phyloP scores from a whole-genome alignment of 2,113 vertebrate species.

The Tricholaema leucomelas region DNA sequence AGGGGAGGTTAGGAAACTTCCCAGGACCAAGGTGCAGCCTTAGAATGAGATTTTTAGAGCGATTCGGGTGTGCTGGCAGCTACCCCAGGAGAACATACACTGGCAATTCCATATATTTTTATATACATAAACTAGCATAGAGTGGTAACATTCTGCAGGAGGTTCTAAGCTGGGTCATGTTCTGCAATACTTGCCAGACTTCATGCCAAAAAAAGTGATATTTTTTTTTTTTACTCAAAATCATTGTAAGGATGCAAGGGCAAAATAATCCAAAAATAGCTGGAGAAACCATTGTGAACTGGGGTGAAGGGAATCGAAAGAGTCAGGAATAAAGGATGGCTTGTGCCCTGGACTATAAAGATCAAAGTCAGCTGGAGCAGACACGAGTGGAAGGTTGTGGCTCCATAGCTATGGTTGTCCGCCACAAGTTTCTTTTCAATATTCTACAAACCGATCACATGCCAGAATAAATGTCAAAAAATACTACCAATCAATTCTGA shows the following conservation, averaged over 20 bases:
- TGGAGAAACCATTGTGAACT: background rate
- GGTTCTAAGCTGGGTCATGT: background rate
- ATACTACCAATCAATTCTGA: background rate
- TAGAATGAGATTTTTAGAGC: background rate
- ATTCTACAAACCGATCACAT: background rate
- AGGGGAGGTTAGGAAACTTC: background rate
- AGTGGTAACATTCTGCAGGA: background rate
- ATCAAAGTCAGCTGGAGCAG: background rate
- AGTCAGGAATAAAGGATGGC: background rate
- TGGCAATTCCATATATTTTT: background rate
- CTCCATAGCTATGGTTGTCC: background rate
- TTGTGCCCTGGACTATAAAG: background rate
- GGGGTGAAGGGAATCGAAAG: background rate
- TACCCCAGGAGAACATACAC: background rate
- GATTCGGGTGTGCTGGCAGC: background rate
- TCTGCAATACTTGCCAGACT: background rate
- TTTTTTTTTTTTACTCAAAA: slow-evolving; percentile 1
- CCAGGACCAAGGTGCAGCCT: background rate
- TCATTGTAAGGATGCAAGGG: background rate
- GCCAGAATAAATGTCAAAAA: background rate
- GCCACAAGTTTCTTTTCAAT: background rate
- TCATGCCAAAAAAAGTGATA: background rate
- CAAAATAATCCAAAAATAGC: slow-evolving; percentile 21
- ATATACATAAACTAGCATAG: background rate
- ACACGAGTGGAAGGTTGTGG: background rate